Percentiles rank a stretch among this genome's conserved stretches.
Evolutionary conservation across 2,888 invertebrate genomes (phyloP).

Genomic region (Meteorus colon): DNA sequence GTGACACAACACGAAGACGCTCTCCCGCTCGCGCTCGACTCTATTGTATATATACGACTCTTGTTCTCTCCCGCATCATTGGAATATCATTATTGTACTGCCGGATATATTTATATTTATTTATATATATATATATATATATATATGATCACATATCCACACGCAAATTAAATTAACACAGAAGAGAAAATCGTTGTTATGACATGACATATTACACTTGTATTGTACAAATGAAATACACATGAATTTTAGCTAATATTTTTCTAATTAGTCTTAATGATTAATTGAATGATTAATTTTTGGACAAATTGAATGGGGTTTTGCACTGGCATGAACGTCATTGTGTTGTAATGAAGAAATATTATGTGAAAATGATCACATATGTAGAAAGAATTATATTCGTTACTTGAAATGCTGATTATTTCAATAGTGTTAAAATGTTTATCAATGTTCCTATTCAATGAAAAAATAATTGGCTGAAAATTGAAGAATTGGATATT

Average conservation of each 20-base stretch:
- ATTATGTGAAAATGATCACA: too few relatives aligned
- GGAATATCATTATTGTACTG: constrained; percentile 65
- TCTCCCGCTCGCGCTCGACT: constrained; percentile 8
- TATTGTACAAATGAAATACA: background rate
- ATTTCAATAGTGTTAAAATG: too few relatives aligned
- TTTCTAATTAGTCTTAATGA: too few relatives aligned
- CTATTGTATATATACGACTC: constrained; percentile 41
- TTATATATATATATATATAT: background rate
- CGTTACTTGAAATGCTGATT: too few relatives aligned
- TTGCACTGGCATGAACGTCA: too few relatives aligned
- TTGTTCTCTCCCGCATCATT: constrained; percentile 58
- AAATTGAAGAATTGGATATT: background rate
- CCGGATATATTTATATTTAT: constrained; percentile 17
- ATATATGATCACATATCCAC: background rate
- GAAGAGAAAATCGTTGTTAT: background rate
- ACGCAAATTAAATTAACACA: background rate
- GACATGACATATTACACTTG: background rate
- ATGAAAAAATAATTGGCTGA: background rate
- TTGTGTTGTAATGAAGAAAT: too few relatives aligned
- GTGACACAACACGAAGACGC: constrained; percentile 58
- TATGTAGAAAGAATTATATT: too few relatives aligned
- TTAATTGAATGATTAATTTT: too few relatives aligned
- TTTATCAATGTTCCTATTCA: background rate
- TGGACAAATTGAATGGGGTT: too few relatives aligned
- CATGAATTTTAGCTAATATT: background rate